Evolutionary conservation across 2,113 vertebrate species (phyloP), one percentile per base, ranked within the genome.

Genomic region (Seriola dumerili): DNA sequence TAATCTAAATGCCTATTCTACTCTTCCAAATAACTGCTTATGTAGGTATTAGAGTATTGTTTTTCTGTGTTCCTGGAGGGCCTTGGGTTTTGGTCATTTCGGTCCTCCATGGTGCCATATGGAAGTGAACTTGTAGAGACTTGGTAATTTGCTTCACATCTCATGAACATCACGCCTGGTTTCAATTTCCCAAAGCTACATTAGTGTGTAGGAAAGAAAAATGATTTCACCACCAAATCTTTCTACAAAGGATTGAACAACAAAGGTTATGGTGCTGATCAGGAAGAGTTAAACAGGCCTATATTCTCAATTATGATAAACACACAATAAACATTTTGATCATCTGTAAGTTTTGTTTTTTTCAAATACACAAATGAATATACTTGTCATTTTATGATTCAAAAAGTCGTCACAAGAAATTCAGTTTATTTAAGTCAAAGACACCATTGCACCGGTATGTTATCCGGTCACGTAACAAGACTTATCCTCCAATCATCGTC

Each of bases 401-500:
- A 12, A 14, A 19, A 34, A 61, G 5, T 34, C 1, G 1, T 34
- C 0, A 14, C 29, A 12, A 55, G 9, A 23, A 59, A 59, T 23
- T 21, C 25, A 46, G 5, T 32, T 29, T 23, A 68, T 12, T 36
- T 19, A 34, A 8, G 0, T 32, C 32, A 23, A 36, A 23, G 46
- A 16, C 42, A 57, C 17, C 29, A 36, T 9, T n/a, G 59, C 73
- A 21, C 65, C 32, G 50, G 62, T 63, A 54, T 74, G 40, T 36
- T 14, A 21, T 46, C 23, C 19, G 2, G 1, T 6, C 4, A 78
- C 77, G 73, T 79, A 32, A 3, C 19, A 21, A 11, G 4, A 11
- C 3, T 0, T 67, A 1, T 83, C 14, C 7, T 76, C 91, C 88
- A 93, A 92, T 91, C 71, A 74, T 0, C 7, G 55, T 16, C 9